Evolutionary conservation across 2,797 vertebrate species (phyloP), one percentile per base, ranked within the genome.

Genomic region (Sparidentex hasta): DNA sequence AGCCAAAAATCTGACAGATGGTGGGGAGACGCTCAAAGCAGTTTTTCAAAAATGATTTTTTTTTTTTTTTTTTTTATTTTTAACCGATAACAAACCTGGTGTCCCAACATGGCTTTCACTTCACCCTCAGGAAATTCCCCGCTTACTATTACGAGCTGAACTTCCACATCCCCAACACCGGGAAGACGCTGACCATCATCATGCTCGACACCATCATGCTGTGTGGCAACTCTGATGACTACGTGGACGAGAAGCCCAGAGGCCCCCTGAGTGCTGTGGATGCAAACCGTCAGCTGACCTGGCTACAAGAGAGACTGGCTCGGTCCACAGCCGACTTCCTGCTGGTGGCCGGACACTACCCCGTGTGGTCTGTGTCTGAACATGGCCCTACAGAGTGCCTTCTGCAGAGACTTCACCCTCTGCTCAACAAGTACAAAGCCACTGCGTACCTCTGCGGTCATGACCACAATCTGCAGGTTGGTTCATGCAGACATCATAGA

Each of bases 401-500:
- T 16, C 74, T 97, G 63, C 91, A 92, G 25, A 84, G 82, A 0
- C 84, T 99, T 17, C 93, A 90, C 2, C 98, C 98, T 0, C 90
- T 98, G 78, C 94, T 99, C 69, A 69, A 85, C 13, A 95, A 93
- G 0, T 90, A 99, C 89, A 95, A 95, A 0, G 97, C 95, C 83
- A 99, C 96, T 0, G 96, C 97, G 11, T 99, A 98, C 88, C 80
- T 99, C 62, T 97, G 97, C 2, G 98, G 98, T 3, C 98, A 99
- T 0, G 97, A 99, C 84, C 98, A 99, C 92, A 99, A 99, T 76
- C 92, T 99, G 74, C 98, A 99, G 97, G 98, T 98, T 27, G 4
- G 89, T 87, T 33, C 23, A 25, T 8, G 16, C 5, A 11, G 17
- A 43, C 4, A 21, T 33, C 7, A 7, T 33, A 3, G 29, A 33